Percentiles rank a stretch among this genome's conserved stretches.
Evolutionary conservation across 2,888 invertebrate genomes (phyloP).

Genomic region (Gibbula magus): DNA sequence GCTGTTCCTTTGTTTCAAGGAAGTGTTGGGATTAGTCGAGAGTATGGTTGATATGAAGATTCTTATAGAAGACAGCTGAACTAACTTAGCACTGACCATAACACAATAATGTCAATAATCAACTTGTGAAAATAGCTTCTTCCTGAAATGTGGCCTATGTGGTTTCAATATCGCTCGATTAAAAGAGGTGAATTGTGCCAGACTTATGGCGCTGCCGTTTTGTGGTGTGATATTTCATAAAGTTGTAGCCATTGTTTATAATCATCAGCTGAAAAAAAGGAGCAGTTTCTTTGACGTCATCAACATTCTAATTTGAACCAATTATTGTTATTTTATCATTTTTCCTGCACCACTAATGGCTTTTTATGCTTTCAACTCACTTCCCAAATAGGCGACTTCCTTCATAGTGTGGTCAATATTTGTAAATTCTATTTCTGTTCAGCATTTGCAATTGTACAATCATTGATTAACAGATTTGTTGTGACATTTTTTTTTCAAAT

Average conservation of each 20-base stretch:
- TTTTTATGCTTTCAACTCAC: too few species aligned
- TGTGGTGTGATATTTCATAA: constrained; percentile 12
- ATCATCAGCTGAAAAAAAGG: background rate
- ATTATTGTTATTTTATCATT: background rate
- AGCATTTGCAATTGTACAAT: too few species aligned
- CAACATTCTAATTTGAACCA: background rate
- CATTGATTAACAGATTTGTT: too few species aligned
- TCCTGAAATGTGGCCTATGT: background rate
- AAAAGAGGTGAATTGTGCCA: constrained; percentile 1
- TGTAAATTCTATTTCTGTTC: too few species aligned
- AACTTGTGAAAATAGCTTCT: constrained; percentile 20
- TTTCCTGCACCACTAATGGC: background rate
- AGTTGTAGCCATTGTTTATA: constrained; percentile 7
- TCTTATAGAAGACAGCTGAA: background rate
- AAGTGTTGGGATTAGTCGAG: too few species aligned
- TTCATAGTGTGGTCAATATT: too few species aligned
- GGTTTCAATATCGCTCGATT: constrained; percentile 9
- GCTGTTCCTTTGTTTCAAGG: too few species aligned
- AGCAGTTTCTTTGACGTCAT: background rate
- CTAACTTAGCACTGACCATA: constrained; percentile 2
- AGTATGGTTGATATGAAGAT: too few species aligned
- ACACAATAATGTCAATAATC: constrained; percentile 26
- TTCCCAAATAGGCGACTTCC: too few species aligned
- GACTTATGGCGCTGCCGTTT: background rate
- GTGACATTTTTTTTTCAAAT: too few species aligned